Evolutionary conservation across 2,797 vertebrate genomes (phyloP).

Genomic region (Smutsia gigantea): DNA sequence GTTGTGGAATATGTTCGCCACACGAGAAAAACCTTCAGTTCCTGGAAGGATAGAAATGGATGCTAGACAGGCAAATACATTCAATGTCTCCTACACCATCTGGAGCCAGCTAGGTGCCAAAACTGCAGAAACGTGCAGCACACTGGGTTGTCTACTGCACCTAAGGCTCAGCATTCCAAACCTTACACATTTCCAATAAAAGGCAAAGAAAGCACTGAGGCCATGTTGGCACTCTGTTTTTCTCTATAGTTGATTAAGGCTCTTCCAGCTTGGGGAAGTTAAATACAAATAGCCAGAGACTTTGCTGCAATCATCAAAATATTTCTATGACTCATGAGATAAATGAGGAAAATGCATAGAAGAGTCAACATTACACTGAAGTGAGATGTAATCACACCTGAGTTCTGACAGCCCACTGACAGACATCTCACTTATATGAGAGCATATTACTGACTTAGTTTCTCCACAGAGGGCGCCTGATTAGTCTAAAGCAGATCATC

Average conservation of each 20-base stretch:
- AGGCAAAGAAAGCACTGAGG: background rate
- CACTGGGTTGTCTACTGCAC: background rate
- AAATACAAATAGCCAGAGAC: conserved; percentile 19
- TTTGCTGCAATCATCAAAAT: conserved; percentile 70
- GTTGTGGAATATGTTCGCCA: background rate
- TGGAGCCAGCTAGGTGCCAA: background rate
- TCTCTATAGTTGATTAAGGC: background rate
- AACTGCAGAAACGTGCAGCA: background rate
- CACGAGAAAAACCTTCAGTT: background rate
- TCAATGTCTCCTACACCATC: background rate
- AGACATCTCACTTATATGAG: conserved; percentile 31
- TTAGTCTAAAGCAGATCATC: background rate
- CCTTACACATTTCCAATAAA: background rate
- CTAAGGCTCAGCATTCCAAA: background rate
- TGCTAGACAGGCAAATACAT: background rate
- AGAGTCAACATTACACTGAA: conserved; percentile 53
- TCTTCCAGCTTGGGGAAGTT: background rate
- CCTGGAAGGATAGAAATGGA: conserved; percentile 6
- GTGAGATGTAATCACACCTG: conserved; percentile 71
- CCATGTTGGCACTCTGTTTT: background rate
- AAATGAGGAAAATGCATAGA: conserved; percentile 71
- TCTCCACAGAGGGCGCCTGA: background rate
- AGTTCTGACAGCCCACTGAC: conserved; percentile 60
- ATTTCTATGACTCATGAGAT: conserved; percentile 67
- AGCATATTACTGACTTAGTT: conserved; percentile 35